These are phyloP conservation scores for Entomobrya proxima DNA, from an alignment of 2,888 invertebrate species.

Conservation along the genomic window DNA sequence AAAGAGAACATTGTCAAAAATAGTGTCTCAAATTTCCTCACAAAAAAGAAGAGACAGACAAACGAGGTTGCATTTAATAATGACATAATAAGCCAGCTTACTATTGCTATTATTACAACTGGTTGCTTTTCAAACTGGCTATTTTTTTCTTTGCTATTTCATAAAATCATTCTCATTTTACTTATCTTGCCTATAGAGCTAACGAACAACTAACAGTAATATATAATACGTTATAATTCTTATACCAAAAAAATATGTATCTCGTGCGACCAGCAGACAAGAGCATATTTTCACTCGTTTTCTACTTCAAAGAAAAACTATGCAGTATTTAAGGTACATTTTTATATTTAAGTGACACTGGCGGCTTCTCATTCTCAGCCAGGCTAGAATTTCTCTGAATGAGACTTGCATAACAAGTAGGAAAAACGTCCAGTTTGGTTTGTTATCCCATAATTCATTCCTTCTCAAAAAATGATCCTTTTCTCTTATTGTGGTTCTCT, in stretches of 20 bases:
- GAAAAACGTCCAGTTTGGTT: slow-evolving; percentile 25
- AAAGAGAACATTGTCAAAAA: slow-evolving; percentile 57
- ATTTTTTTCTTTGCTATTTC: not conserved
- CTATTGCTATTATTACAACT: not conserved
- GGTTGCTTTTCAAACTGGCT: not conserved
- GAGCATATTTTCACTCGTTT: slow-evolving; percentile 11
- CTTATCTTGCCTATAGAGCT: not conserved
- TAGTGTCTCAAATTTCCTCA: slow-evolving; percentile 48
- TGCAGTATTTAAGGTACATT: not conserved
- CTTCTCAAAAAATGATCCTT: not conserved
- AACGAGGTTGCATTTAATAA: slow-evolving; percentile 7
- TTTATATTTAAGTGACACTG: not conserved
- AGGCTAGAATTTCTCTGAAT: slow-evolving; percentile 21
- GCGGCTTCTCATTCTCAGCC: not conserved
- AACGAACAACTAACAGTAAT: not conserved
- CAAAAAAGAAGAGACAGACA: slow-evolving; percentile 15
- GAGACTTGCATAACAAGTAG: slow-evolving; percentile 37
- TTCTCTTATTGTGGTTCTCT: no score
- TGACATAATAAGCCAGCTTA: slow-evolving; percentile 35
- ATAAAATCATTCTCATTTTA: not conserved
- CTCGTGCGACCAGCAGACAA: slow-evolving; percentile 14
- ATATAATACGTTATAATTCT: not conserved
- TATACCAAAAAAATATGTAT: not conserved
- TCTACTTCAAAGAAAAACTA: not conserved
- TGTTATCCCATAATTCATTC: slow-evolving; percentile 33